Base-by-base conservation (phyloP, 1,140 invertebrate species). In the Drosophila sucinea region DNA sequence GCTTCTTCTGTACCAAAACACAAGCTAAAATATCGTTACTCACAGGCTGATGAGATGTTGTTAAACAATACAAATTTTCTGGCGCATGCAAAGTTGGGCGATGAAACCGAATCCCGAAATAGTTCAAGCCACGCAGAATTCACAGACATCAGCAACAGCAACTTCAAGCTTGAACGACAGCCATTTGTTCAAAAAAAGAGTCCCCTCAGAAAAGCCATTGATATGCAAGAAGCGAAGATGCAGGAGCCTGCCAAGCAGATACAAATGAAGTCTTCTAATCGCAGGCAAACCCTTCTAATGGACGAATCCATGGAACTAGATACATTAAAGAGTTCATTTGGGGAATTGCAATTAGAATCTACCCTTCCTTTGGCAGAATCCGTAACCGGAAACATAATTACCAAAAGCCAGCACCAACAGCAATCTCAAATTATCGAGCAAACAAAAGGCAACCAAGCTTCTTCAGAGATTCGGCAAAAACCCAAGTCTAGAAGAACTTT, bases 31-130 rank as follows among this genome's bases (percentile, higher is more conserved):
- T 89, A 89, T 74, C 70, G 85, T 3, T 41, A 74, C 10, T 87
- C 83, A 0, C 84, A 89, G 40, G 83, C 83, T 3, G 83, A 87
- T 61, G 83, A 87, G 30, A n/a, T 73, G 4, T 80, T 87, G 77
- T 73, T 87, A 10, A 63, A 87, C 23, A 84, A 87, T 54, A 87
- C 83, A 5, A 87, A 89, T 51, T 87, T 87, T 55, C 55, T 87
- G 25, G 76, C 73, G 0, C 84, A 87, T 44, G 83, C 83, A n/a
- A 77, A 54, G 64, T 38, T 87, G 1, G 80, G 84, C 10, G 83
- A 87, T 58, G 83, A 87, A 58, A 89, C 83, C 0, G 69, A 80
- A 41, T 86, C 83, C 1, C 65, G 73, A 25, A 84, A 80, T 60
- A 87, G 66, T 29, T 67, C 77, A 0, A 79, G 84, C 0, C 55